These are phyloP conservation scores for Patagioenas fasciata DNA, from an alignment of 2,113 vertebrate species.

Conservation along the genomic window DNA sequence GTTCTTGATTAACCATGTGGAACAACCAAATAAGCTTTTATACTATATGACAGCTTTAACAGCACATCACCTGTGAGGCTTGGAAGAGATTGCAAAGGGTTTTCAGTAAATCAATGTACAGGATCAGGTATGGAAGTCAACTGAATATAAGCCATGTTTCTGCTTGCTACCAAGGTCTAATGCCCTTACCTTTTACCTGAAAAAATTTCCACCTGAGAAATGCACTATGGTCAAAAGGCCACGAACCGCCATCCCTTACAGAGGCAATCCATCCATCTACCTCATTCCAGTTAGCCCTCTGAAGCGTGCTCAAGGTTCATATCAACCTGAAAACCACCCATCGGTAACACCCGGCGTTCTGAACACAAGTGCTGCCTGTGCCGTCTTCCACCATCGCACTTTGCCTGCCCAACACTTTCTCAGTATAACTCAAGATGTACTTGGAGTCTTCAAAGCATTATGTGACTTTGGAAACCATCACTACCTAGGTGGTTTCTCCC, in stretches of 20 bases:
- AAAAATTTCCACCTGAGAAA: neutral
- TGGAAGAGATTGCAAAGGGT: neutral
- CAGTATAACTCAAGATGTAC: neutral
- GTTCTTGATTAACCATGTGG: neutral
- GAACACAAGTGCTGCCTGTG: neutral
- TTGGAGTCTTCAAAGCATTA: neutral
- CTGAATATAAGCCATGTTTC: neutral
- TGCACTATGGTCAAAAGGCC: rapidly evolving
- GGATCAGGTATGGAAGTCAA: neutral
- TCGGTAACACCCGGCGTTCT: neutral
- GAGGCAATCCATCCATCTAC: neutral
- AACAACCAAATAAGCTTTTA: neutral
- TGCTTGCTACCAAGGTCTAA: neutral
- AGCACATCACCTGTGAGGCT: neutral
- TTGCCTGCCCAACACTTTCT: neutral
- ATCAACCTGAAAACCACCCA: neutral
- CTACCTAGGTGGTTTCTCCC: neutral
- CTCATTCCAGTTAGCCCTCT: neutral
- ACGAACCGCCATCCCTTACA: neutral
- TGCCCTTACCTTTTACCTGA: neutral
- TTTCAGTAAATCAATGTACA: neutral
- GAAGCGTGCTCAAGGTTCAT: neutral
- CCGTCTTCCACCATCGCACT: neutral
- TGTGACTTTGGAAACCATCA: neutral
- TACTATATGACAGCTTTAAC: neutral